Percentiles rank a stretch among this genome's conserved stretches.
Conservation (phyloP, 2,797 vertebrate genomes). For the Psittacula derbiana region DNA sequence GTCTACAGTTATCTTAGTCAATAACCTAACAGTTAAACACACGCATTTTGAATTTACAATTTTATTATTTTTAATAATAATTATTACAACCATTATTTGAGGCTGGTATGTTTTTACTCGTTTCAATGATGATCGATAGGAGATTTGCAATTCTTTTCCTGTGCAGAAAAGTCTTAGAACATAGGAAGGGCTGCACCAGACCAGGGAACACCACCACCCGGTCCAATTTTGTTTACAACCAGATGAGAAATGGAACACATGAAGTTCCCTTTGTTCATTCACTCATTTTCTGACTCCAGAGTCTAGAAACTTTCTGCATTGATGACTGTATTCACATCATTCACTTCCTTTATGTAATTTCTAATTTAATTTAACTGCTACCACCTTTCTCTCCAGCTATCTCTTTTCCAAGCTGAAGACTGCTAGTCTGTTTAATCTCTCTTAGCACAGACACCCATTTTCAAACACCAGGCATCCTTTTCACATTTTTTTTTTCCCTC, state of each 20-base stretch:
- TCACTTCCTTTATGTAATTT: background rate
- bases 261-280: background rate
- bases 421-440: constrained; percentile 19
- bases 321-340: background rate
- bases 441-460: background rate
- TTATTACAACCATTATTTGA: background rate
- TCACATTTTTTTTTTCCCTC: background rate
- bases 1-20: background rate
- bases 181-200: background rate
- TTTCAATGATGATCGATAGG: background rate
- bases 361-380: constrained; percentile 46
- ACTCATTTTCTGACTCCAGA: background rate
- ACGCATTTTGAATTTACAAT: background rate
- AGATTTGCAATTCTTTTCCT: background rate
- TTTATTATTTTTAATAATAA: background rate
- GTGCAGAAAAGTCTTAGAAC: background rate
- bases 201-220: background rate
- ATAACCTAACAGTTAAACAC: background rate
- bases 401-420: background rate
- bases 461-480: background rate
- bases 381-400: background rate
- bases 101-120: background rate
- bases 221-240: background rate
- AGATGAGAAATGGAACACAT: background rate
- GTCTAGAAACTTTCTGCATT: constrained; percentile 4